Base-by-base conservation (phyloP, 2,797 vertebrate genomes). In the Lithobates pipiens region DNA sequence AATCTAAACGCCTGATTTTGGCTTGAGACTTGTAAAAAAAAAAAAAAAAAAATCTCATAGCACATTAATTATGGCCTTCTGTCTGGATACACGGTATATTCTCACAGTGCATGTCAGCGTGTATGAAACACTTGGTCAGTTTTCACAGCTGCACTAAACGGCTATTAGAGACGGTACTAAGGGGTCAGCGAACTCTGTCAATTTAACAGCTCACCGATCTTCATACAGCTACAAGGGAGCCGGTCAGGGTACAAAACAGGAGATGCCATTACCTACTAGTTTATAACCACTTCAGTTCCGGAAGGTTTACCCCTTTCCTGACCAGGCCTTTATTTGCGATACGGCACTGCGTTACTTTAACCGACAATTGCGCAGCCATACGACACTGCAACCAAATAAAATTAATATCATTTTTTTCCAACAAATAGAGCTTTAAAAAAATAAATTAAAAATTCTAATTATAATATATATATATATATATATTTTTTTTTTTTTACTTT, bases 1-100 rank as follows among this genome's bases (percentile, higher is more conserved):
- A 92, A 90, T 93, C 89, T 89, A 91, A 93, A 92, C 81, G 89
- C 76, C 80, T 85, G 78, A 89, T 91, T 92, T 91, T 88, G 88
- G 90, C 88, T 83, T 50, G 88, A 88, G 91, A 92, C 81, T 84
- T 71, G 87, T 70, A 91, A 91, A 32, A 89, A 90, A 39, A 1
- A 91, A 91, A 32, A 89, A 90, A 39, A 1, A 25, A 32, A 78
- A 65, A 61, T 63, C 18, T n/a, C n/a, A 90, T 89, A 25, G 90
- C 90, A 25, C 90, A 91, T 89, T 91, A 91, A 91, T 91, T 91
- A 89, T 61, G 15, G 85, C 39, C 88, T 54, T 89, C 87, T 84
- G 88, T 27, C 83, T 84, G 83, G 87, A 85, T 89, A 85, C 54
- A 75, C 88, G 85, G 80, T 63, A 77, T 69, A 88, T 77, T 68